Percentiles rank a stretch among this genome's conserved stretches.
These are phyloP conservation scores for Tretioscincus oriximinensis DNA, from an alignment of 2,113 vertebrate genomes.

Conservation along the genomic window DNA sequence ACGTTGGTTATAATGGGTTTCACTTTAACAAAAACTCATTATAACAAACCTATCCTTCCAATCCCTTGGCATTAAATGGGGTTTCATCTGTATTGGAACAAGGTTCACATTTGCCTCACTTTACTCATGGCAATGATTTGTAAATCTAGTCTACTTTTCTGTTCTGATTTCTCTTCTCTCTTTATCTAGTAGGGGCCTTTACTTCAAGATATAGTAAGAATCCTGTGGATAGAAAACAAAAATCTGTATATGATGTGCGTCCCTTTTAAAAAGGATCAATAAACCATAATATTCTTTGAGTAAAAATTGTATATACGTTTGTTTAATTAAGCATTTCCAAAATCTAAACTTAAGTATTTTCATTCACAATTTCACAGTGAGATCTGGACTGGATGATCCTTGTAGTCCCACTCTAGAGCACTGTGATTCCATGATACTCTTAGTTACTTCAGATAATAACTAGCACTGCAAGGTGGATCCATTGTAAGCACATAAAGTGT, in stretches of 20 bases:
- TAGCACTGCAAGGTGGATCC: constrained; percentile 36
- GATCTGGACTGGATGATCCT: too few relatives aligned
- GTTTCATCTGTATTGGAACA: too few relatives aligned
- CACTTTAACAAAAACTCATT: too few relatives aligned
- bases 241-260: background rate
- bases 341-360: background rate
- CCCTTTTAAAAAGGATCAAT: background rate
- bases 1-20: too few relatives aligned
- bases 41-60: too few relatives aligned
- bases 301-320: background rate
- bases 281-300: background rate
- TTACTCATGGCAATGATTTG: background rate
- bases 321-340: constrained; percentile 3
- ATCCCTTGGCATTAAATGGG: too few relatives aligned
- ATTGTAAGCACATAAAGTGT: constrained; percentile 25
- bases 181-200: background rate
- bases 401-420: too few relatives aligned
- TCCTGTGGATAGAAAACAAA: background rate
- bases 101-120: background rate
- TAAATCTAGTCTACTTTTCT: background rate
- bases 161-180: background rate
- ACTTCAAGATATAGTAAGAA: background rate
- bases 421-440: constrained; percentile 5
- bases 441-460: constrained; percentile 34
- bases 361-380: background rate